phyloP scores from a whole-genome alignment of 2,888 invertebrate genomes.

The Tryphoninae sp. region DNA sequence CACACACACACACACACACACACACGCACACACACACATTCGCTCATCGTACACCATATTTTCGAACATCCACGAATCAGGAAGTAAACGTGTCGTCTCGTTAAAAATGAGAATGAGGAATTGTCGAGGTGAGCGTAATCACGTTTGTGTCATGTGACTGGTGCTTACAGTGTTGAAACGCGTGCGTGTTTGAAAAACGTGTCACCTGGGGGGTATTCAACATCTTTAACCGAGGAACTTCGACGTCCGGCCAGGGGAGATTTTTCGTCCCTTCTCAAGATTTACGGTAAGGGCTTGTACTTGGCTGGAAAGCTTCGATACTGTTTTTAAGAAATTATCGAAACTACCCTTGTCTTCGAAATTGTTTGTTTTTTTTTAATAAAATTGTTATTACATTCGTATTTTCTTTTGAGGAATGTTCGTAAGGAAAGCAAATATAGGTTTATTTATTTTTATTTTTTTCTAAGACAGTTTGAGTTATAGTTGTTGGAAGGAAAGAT shows the following conservation, averaged over 20 bases:
- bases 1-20: neutral
- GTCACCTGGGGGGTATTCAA: constrained; percentile 32
- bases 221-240: constrained; percentile 32
- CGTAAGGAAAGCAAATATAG: too few relatives aligned
- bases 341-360: too few relatives aligned
- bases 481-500: too few relatives aligned
- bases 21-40: too few relatives aligned
- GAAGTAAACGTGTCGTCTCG: constrained; percentile 8
- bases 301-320: neutral
- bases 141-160: constrained; percentile 68
- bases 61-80: constrained; percentile 6
- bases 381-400: too few relatives aligned
- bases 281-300: constrained; percentile 38
- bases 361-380: too few relatives aligned
- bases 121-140: constrained; percentile 65
- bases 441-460: too few relatives aligned
- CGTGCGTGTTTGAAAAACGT: constrained; percentile 42
- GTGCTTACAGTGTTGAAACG: constrained; percentile 57
- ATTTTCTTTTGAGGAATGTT: too few relatives aligned
- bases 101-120: constrained; percentile 38
- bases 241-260: neutral
- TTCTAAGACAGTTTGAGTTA: too few relatives aligned
- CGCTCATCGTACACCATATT: neutral
- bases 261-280: constrained; percentile 8
- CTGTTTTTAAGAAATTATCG: too few relatives aligned